A percentile compares a stretch with the other conserved stretches of the same genome.
phyloP scores from a whole-genome alignment of 2,113 vertebrate genomes.

The Cacatua alba region DNA sequence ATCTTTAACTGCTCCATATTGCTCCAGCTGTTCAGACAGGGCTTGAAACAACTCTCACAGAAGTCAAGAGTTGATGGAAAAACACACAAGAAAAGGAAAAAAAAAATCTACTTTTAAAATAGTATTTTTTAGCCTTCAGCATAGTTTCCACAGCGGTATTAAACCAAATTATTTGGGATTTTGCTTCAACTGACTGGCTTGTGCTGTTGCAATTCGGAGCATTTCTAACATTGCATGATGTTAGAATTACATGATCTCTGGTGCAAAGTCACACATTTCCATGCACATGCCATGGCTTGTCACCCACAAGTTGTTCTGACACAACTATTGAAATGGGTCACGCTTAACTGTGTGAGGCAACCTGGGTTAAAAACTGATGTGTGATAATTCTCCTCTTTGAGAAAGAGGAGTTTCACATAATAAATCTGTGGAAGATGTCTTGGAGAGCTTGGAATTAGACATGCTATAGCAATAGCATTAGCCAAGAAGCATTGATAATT shows the following conservation, averaged over 20 bases:
- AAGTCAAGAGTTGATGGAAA: background rate
- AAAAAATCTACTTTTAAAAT: background rate
- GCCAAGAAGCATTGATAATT: background rate
- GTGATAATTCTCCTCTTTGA: background rate
- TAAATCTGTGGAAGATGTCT: background rate
- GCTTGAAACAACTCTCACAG: background rate
- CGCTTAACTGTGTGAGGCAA: background rate
- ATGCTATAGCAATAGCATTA: background rate
- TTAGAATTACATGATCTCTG: background rate
- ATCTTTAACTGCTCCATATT: background rate
- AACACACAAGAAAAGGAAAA: background rate
- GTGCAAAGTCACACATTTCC: background rate
- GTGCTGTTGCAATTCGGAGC: background rate
- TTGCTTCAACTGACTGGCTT: background rate
- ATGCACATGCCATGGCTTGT: accelerated
- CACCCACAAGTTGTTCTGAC: background rate
- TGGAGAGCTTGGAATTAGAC: background rate
- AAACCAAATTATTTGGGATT: background rate
- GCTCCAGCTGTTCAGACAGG: background rate
- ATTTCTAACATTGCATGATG: background rate
- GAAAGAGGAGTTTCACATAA: background rate
- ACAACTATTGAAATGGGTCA: background rate
- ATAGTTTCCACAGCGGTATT: background rate
- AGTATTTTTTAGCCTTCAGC: background rate
- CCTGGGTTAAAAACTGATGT: background rate